Percentiles rank a stretch among this genome's conserved stretches.
Conservation (phyloP, 2,797 vertebrate species). For the Sebastes hopkinsi region DNA sequence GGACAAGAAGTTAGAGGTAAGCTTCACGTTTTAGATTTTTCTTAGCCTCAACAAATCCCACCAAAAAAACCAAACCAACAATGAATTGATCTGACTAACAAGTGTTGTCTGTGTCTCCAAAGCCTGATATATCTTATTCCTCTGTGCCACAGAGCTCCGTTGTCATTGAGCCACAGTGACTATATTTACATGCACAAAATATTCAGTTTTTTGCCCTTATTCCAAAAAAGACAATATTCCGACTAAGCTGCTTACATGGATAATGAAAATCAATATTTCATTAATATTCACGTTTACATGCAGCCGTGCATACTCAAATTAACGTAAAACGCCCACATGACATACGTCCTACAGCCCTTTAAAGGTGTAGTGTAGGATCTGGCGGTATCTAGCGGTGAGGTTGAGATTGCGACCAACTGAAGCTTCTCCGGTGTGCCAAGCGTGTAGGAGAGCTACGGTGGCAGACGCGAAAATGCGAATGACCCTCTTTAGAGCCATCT, state of each 20-base stretch:
- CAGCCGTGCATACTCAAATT: not conserved
- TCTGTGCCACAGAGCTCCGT: not conserved
- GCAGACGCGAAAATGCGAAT: too few species aligned
- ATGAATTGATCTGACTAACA: not conserved
- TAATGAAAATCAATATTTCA: not conserved
- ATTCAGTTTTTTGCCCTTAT: not conserved
- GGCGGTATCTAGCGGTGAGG: too few species aligned
- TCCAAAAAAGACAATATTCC: not conserved
- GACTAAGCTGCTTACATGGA: not conserved
- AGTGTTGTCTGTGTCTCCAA: not conserved
- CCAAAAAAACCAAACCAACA: not conserved
- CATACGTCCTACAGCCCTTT: too few species aligned
- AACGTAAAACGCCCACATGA: not conserved
- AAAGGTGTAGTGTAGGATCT: too few species aligned
- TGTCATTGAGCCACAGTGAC: not conserved
- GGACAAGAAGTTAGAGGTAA: constrained; percentile 95
- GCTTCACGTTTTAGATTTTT: constrained; percentile 11
- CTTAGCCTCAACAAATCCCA: not conserved
- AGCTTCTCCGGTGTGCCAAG: too few species aligned
- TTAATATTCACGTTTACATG: not conserved
- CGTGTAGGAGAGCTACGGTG: too few species aligned
- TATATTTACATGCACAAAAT: not conserved
- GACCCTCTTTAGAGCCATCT: too few species aligned
- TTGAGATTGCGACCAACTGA: too few species aligned
- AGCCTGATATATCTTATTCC: not conserved